These are phyloP conservation scores for Perca fluviatilis DNA, from an alignment of 2,113 vertebrate species.

Conservation along the genomic window DNA sequence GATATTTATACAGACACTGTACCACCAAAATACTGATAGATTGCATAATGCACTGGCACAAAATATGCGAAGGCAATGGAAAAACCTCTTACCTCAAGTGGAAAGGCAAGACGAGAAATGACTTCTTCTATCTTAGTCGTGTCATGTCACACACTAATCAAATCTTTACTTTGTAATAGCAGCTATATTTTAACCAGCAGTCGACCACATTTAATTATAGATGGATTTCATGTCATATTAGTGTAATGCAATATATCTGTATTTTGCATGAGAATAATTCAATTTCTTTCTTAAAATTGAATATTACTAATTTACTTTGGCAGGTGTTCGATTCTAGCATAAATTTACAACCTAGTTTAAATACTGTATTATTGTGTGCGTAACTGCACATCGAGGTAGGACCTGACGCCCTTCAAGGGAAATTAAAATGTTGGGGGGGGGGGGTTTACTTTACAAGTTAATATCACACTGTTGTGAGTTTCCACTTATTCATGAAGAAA, in stretches of 20 bases:
- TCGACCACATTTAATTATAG: neutral
- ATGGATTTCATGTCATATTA: neutral
- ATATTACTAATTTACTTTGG: neutral
- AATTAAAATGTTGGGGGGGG: neutral
- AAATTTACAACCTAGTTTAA: neutral
- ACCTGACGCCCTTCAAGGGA: neutral
- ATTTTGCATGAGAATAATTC: neutral
- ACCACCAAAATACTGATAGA: conserved; percentile 40
- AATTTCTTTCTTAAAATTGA: neutral
- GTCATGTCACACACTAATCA: conserved; percentile 9
- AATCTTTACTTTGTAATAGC: conserved; percentile 1
- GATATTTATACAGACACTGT: conserved; percentile 42
- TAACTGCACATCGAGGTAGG: neutral
- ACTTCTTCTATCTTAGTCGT: neutral
- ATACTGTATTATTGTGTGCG: neutral
- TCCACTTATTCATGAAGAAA: neutral
- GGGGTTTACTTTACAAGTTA: neutral
- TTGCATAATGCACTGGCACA: conserved; percentile 14
- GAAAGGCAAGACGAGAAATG: conserved; percentile 3
- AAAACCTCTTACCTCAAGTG: conserved; percentile 1
- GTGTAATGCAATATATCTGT: neutral
- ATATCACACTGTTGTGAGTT: neutral
- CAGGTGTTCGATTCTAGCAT: neutral
- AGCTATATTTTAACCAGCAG: neutral
- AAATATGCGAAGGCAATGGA: neutral